Evolutionary conservation across 2,888 invertebrate genomes (phyloP).

Genomic region (Alviniconcha strummeri): DNA sequence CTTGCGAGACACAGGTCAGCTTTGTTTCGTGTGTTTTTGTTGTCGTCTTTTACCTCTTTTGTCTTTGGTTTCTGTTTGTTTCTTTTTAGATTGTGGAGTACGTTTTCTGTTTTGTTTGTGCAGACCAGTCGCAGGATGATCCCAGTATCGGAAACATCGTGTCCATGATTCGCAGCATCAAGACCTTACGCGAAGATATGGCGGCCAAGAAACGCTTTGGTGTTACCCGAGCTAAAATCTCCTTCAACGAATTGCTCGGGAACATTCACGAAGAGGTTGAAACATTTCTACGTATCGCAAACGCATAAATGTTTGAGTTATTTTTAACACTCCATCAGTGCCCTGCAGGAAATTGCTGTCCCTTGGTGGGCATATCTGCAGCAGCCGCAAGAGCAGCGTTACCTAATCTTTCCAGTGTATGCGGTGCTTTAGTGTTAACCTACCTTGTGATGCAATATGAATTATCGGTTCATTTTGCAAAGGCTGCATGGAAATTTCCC

Average conservation of each 20-base stretch:
- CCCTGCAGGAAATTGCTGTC: too few relatives aligned
- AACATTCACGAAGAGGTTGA: conserved; percentile 33
- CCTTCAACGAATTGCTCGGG: conserved; percentile 36
- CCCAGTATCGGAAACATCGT: conserved; percentile 29
- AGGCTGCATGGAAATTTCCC: too few relatives aligned
- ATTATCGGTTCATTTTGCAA: too few relatives aligned
- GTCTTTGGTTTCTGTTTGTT: not conserved
- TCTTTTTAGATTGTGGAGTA: not conserved
- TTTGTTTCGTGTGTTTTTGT: not conserved
- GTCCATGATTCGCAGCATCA: conserved; percentile 32
- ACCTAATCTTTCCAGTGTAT: too few relatives aligned
- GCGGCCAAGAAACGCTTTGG: conserved; percentile 32
- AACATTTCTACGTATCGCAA: too few relatives aligned
- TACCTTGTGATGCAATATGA: too few relatives aligned
- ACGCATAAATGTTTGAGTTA: too few relatives aligned
- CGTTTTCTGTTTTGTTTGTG: not conserved
- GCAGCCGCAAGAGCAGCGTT: too few relatives aligned
- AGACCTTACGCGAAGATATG: conserved; percentile 38
- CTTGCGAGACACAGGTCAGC: too few relatives aligned
- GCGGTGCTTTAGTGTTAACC: too few relatives aligned
- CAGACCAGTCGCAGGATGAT: not conserved
- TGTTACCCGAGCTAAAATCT: conserved; percentile 18
- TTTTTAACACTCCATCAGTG: too few relatives aligned
- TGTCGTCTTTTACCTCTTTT: not conserved
- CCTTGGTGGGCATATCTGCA: too few relatives aligned